Conservation (phyloP, 2,888 invertebrate genomes). For the Drosophila neoperkinsi region DNA sequence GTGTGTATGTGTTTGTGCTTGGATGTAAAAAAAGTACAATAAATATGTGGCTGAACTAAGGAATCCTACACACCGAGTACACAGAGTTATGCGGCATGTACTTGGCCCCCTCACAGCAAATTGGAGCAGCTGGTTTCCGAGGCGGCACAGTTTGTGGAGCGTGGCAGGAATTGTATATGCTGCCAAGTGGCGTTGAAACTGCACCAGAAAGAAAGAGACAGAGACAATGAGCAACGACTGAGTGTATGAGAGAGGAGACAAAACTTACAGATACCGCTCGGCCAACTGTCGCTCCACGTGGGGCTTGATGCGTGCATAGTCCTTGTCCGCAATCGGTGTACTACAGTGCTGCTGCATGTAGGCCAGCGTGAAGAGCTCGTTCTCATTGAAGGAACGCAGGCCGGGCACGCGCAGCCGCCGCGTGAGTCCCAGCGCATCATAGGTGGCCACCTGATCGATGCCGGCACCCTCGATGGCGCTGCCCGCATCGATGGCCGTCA, state of each 20-base stretch:
- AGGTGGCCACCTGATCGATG: conserved; percentile 79
- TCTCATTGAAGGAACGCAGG: conserved; percentile 82
- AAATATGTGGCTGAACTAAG: conserved; percentile 64
- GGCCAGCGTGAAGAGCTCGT: conserved; percentile 83
- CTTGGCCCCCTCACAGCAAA: conserved; percentile 69
- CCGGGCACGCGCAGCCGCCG: conserved; percentile 82
- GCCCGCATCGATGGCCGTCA: conserved; percentile 79
- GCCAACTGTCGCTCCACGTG: conserved; percentile 83
- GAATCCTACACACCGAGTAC: conserved; percentile 49
- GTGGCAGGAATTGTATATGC: conserved; percentile 83
- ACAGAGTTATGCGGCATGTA: conserved; percentile 17
- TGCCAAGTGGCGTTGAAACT: conserved; percentile 84
- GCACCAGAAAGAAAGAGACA: conserved; percentile 34
- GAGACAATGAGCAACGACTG: neutral
- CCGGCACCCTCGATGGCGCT: conserved; percentile 82
- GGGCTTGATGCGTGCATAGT: conserved; percentile 84
- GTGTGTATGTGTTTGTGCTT: conserved; percentile 12
- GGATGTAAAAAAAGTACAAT: conserved; percentile 64
- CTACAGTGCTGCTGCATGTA: conserved; percentile 85
- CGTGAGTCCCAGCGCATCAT: conserved; percentile 79
- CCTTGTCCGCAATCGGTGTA: conserved; percentile 82
- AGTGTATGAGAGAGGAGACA: conserved; percentile 1
- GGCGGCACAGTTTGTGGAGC: conserved; percentile 80
- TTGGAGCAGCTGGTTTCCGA: conserved; percentile 79
- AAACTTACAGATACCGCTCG: conserved; percentile 83